Conservation (phyloP, 2,113 vertebrate species). For the Xenopus laevis region DNA sequence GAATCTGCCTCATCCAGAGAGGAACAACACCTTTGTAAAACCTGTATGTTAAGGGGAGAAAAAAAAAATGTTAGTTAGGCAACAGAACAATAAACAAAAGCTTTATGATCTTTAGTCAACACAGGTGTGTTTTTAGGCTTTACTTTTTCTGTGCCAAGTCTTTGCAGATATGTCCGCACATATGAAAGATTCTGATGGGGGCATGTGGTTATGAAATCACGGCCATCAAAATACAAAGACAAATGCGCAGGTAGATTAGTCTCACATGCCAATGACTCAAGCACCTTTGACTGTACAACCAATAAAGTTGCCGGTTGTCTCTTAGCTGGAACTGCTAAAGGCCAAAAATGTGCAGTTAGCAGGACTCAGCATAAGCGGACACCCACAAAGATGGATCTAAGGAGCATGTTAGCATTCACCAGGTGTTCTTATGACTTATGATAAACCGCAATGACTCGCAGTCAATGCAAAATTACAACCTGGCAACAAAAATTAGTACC, state of each 20-base stretch:
- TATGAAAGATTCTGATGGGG: constrained; percentile 69
- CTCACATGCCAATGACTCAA: constrained; percentile 96
- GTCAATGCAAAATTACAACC: no score
- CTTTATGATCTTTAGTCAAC: no score
- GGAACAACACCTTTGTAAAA: constrained; percentile 97
- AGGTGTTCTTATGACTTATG: no score
- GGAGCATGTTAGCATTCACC: constrained; percentile 76
- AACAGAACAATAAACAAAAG: no score
- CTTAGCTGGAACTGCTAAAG: constrained; percentile 59
- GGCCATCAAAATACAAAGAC: constrained; percentile 71
- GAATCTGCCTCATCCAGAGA: constrained; percentile 98
- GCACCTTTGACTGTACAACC: constrained; percentile 90
- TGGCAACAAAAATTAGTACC: no score
- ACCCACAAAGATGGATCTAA: constrained; percentile 93
- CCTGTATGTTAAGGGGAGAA: constrained; percentile 54
- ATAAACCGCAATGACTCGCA: no score
- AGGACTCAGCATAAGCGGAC: constrained; percentile 56
- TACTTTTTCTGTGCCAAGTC: no score
- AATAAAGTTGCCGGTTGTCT: constrained; percentile 75
- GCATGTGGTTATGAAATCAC: constrained; percentile 52
- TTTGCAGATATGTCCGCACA: constrained; percentile 69
- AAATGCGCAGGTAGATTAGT: constrained; percentile 79
- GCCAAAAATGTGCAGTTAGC: constrained; percentile 45
- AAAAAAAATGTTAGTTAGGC: no score
- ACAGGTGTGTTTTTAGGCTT: not conserved